Base-by-base conservation (phyloP, 2,113 vertebrate genomes). In the Xyrauchen texanus region DNA sequence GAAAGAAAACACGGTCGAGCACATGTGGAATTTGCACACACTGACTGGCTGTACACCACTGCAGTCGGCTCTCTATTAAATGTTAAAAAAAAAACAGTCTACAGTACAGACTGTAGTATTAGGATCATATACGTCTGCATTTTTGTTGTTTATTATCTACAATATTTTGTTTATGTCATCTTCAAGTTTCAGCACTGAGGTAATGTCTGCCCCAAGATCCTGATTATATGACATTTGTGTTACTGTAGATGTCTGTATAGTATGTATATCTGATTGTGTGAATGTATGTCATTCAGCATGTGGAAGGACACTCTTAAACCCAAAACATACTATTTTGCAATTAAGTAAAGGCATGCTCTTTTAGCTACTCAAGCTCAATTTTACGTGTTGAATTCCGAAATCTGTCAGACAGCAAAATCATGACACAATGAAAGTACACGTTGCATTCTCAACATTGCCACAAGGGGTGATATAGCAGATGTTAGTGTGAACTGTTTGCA, bases 181-280 rank as follows among this genome's bases (percentile, higher is more conserved):
- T 71, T 67, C 65, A 79, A 62, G 52, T 80, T 83, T 67, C 10
- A 66, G 61, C 49, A 34, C 16, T 81, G 83, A 84, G 74, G 76
- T 84, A 70, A 81, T 79, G 55, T 84, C 83, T 84, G 75, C 65
- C 12, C 80, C 6, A 21, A 82, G 80, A 68, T 68, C 53, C 60
- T 55, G 65, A 68, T 81, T 44, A 71, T 61, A 67, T 77, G 58
- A 68, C 53, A 46, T 66, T 5, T 8, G 49, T 64, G n/a, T 34
- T 34, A 34, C 21, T 34, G 60, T 70, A 73, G 55, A 21, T 77
- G 42, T 57, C 21, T 77, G 8, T 78, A 13, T 3, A 34, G 21
- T 66, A 16, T 55, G 42, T 65, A 47, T 66, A 34, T 64, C 8
- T 73, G 67, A 58, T 45, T 63, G 34, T 65, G 46, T 68, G 15